Percentiles rank a stretch among this genome's conserved stretches.
These are phyloP conservation scores for Hydrozoanthus gracilis DNA, from an alignment of 92 coral and sea anemone species.

Conservation along the genomic window DNA sequence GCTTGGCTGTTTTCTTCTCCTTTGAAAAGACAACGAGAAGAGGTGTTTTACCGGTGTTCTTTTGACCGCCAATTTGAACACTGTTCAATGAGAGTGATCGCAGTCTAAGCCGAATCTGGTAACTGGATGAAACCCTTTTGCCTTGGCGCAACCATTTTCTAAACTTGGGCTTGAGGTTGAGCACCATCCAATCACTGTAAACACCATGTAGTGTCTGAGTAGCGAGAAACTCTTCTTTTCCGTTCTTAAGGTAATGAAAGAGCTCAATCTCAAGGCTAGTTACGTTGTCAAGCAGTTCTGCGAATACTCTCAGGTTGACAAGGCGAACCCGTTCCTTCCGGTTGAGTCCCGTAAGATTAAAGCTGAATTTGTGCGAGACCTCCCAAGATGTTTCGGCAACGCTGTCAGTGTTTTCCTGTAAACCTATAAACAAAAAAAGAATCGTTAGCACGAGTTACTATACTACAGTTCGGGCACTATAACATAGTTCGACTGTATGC, in stretches of 20 bases:
- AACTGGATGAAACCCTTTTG: constrained; percentile 12
- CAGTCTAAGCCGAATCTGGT: constrained; percentile 19
- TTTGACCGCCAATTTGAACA: constrained; percentile 6
- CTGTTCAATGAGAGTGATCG: constrained; percentile 2
- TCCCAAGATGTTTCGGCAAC: constrained; percentile 10
- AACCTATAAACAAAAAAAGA: constrained; percentile 9
- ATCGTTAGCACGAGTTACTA: constrained; percentile 1
- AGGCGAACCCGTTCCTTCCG: constrained; percentile 31
- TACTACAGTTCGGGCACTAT: too few species aligned
- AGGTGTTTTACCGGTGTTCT: constrained; percentile 14
- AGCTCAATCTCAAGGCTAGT: constrained; percentile 38
- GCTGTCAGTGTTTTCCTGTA: neutral
- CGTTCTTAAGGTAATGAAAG: neutral
- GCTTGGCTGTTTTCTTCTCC: constrained; percentile 19
- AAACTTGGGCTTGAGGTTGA: constrained; percentile 30
- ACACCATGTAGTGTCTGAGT: constrained; percentile 25
- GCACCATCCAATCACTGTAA: constrained; percentile 33
- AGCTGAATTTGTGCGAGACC: constrained; percentile 6
- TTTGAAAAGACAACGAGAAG: constrained; percentile 42
- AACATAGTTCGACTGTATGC: too few species aligned
- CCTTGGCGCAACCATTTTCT: constrained; percentile 35
- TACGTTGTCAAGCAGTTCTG: neutral
- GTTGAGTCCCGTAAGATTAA: constrained; percentile 30
- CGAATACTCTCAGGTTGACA: constrained; percentile 30
- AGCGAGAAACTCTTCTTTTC: constrained; percentile 27